Percentiles rank a stretch among this genome's conserved stretches.
Conservation (phyloP, 2,888 invertebrate species). For the Oscheius myriophilus region DNA sequence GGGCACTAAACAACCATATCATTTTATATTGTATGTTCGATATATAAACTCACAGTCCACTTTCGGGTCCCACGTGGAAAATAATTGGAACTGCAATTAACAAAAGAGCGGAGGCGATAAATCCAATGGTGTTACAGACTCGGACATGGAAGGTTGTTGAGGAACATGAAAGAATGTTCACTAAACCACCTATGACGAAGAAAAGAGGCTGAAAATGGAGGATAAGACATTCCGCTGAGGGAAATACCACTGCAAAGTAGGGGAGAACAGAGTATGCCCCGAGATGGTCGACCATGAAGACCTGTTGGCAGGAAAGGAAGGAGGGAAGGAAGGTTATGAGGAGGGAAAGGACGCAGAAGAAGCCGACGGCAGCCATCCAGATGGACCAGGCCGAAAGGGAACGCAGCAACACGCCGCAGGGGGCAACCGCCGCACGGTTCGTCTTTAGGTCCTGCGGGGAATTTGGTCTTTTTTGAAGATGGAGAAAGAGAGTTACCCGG, state of each 20-base stretch:
- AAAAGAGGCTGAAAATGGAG: conserved; percentile 38
- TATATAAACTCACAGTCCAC: background rate
- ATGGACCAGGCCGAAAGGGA: conserved; percentile 63
- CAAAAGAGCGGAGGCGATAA: conserved; percentile 48
- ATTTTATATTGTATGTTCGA: background rate
- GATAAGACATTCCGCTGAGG: background rate
- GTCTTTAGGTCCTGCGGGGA: conserved; percentile 31
- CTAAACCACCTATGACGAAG: conserved; percentile 31
- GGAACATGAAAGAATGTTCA: conserved; percentile 29
- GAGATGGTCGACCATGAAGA: conserved; percentile 44
- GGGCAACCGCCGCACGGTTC: conserved; percentile 37
- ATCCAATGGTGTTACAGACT: conserved; percentile 53
- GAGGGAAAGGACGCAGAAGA: conserved; percentile 53
- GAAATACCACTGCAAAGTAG: conserved; percentile 41
- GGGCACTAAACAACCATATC: conserved; percentile 27
- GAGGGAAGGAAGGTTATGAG: conserved; percentile 59
- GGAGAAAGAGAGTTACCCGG: conserved; percentile 32
- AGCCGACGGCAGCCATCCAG: conserved; percentile 53
- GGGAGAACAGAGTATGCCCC: conserved; percentile 42
- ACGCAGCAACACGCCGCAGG: conserved; percentile 40
- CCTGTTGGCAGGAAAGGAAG: conserved; percentile 46
- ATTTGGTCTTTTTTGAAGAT: background rate
- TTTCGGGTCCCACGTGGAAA: conserved; percentile 29
- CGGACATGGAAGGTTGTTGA: conserved; percentile 50
- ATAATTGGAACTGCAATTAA: conserved; percentile 38